Evolutionary conservation across 2,113 vertebrate genomes (phyloP).

Genomic region (Microcebus lehilahytsara): DNA sequence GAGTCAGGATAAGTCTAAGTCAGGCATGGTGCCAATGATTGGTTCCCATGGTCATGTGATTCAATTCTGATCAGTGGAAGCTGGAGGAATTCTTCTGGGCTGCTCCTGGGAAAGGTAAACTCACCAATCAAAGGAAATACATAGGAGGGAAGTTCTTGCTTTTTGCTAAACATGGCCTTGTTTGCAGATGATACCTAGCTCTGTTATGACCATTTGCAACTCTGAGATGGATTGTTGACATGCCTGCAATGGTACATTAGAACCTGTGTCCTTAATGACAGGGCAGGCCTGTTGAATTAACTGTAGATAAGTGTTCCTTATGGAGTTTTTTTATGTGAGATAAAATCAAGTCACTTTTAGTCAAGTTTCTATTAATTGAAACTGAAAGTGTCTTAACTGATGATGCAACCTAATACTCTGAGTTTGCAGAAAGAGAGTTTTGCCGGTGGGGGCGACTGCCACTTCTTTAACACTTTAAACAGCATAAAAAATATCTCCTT

Average conservation of each 20-base stretch:
- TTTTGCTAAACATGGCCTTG: background rate
- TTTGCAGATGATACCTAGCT: background rate
- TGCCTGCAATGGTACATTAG: background rate
- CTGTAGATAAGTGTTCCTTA: background rate
- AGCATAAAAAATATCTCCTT: background rate
- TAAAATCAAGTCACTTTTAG: background rate
- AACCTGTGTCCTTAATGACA: background rate
- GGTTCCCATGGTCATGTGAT: background rate
- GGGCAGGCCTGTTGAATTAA: background rate
- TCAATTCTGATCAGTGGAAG: background rate
- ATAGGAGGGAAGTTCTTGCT: background rate
- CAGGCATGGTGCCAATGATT: background rate
- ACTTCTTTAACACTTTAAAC: constrained; percentile 44
- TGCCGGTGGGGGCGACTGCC: background rate
- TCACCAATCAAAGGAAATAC: background rate
- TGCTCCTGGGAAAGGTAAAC: background rate
- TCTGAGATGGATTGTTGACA: background rate
- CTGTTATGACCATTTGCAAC: background rate
- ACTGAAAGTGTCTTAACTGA: background rate
- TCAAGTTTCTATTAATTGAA: constrained; percentile 30
- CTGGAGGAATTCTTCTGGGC: background rate
- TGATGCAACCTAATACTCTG: background rate
- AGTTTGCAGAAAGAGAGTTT: constrained; percentile 17
- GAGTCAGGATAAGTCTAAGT: background rate
- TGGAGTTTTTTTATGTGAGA: background rate